phyloP scores from a whole-genome alignment of 2,113 vertebrate genomes.

The Cyprinus carpio region DNA sequence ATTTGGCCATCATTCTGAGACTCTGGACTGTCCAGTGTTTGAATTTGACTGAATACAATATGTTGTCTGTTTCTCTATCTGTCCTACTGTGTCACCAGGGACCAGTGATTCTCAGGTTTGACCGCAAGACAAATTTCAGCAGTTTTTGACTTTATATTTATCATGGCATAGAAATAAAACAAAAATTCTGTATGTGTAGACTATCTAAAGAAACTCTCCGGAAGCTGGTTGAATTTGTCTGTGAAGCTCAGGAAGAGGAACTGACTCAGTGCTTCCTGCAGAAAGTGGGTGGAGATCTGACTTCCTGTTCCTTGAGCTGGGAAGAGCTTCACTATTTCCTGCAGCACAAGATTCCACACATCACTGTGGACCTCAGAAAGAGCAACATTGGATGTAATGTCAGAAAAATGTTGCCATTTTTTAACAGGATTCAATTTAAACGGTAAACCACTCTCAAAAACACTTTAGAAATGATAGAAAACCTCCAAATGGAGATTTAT shows the following conservation, averaged over 20 bases:
- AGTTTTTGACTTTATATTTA: too few relatives aligned
- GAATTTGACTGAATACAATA: too few relatives aligned
- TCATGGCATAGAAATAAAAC: too few relatives aligned
- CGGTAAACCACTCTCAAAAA: slow-evolving; percentile 15
- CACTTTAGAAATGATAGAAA: too few relatives aligned
- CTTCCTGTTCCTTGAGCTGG: slow-evolving; percentile 49
- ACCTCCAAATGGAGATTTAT: too few relatives aligned
- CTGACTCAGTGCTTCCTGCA: slow-evolving; percentile 49
- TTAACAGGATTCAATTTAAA: slow-evolving; percentile 50
- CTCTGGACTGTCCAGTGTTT: too few relatives aligned
- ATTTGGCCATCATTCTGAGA: too few relatives aligned
- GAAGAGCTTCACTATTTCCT: slow-evolving; percentile 46
- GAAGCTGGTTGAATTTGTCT: slow-evolving; percentile 47
- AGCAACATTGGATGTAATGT: slow-evolving; percentile 18
- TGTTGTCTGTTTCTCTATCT: too few relatives aligned
- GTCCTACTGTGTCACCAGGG: too few relatives aligned
- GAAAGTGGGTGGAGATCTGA: slow-evolving; percentile 50
- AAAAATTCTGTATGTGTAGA: too few relatives aligned
- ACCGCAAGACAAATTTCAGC: too few relatives aligned
- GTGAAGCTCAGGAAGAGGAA: slow-evolving; percentile 49
- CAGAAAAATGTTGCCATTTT: slow-evolving; percentile 44
- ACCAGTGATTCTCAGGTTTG: too few relatives aligned
- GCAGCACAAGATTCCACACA: background rate
- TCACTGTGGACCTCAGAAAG: slow-evolving; percentile 53
- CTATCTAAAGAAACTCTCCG: background rate